Evolutionary conservation across 2,797 vertebrate species (phyloP).

Genomic region (Poeciliopsis gracilis): DNA sequence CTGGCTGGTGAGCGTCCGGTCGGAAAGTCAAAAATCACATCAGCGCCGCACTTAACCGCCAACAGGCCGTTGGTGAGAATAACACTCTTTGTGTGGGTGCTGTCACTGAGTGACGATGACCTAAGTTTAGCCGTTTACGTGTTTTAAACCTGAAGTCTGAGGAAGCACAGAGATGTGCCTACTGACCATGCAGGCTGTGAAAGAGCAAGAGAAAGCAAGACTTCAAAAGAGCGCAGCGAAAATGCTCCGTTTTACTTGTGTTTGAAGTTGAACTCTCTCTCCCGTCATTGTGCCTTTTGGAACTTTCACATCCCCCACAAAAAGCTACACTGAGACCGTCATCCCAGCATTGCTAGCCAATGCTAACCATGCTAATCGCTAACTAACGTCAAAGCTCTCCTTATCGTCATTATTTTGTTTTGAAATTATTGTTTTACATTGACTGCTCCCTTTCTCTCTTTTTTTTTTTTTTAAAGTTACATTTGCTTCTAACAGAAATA

Average conservation of each 20-base stretch:
- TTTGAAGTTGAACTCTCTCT: background rate
- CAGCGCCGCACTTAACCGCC: background rate
- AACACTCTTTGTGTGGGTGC: background rate
- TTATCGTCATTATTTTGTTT: background rate
- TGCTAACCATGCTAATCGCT: background rate
- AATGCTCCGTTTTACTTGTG: background rate
- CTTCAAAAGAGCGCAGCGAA: background rate
- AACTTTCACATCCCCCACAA: background rate
- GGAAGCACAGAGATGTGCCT: background rate
- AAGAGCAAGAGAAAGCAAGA: background rate
- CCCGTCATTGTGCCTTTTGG: background rate
- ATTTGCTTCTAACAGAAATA: background rate
- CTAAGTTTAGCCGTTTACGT: background rate
- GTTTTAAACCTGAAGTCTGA: background rate
- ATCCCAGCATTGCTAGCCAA: background rate
- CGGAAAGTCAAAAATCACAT: background rate
- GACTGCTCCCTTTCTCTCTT: background rate
- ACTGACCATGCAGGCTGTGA: background rate
- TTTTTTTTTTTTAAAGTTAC: background rate
- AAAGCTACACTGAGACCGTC: background rate
- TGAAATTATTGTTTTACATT: background rate
- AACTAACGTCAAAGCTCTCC: background rate
- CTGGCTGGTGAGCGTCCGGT: background rate
- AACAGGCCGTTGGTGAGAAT: background rate
- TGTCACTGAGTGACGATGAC: background rate